Evolutionary conservation across 2,797 vertebrate genomes (phyloP), one percentile per base, ranked within the genome.

Genomic region (Gephyroberyx darwinii): DNA sequence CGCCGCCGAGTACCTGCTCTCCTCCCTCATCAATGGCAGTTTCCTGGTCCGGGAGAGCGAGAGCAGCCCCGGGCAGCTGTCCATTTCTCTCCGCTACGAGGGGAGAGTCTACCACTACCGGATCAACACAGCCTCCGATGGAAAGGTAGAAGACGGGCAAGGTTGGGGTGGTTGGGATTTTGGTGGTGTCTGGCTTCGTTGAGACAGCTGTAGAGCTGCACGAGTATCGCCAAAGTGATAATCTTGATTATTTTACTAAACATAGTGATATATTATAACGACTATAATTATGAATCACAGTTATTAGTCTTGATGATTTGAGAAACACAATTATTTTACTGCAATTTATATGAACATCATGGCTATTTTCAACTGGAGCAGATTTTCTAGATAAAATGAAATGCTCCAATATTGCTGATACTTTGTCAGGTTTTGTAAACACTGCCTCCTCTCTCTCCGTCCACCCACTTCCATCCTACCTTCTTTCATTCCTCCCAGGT

Each of bases 61-160:
- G 91, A 99, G 98, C 94, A 99, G 98, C 91, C 98, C 98, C 0
- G 98, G 98, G 26, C 98, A 99, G 90, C 89, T 99, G 8, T 99
- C 98, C n/a, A 99, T 99, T 88, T 99, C 98, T 5, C 95, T 99
- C 83, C 94, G 98, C 88, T 99, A 98, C 2, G 98, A 99, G 82
- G 98, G 98, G 9, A 95, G 98, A 3, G 98, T 99, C 69, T 99
- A 99, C 93, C 98, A 99, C 96, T 99, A 99, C 93, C 93, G 98
- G 87, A 99, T 99, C 93, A 99, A 99, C 88, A 98, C 96, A 9
- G 91, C 95, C 80, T 90, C 96, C 0, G 98, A 99, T 48, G 95
- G 95, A 80, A 98, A 99, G 97, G 98, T 99, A 73, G 51, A 65
- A 6, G 35, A n/a, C n/a, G 16, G 10, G 10, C 19, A 4, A n/a